Base-by-base conservation (phyloP, 2,113 vertebrate species). In the Perccottus glenii region DNA sequence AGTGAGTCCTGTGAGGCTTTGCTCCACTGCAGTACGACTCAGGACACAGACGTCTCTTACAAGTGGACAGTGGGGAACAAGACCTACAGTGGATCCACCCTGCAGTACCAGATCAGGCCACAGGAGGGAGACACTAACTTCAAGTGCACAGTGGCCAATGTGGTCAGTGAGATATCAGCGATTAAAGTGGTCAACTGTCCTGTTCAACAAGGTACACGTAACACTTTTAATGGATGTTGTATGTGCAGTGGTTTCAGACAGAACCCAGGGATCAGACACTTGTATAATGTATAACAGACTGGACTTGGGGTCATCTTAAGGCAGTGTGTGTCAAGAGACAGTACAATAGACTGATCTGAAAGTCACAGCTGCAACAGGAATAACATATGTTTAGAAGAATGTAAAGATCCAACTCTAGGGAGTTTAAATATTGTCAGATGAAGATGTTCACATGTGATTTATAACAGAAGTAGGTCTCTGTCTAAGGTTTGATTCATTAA, bases 81-180 rank as follows among this genome's bases (percentile, higher is more conserved):
- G 42, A 82, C 7, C 5, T 4, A 0, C 0, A 35, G 0, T 1
- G 85, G 78, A 46, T 0, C 59, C 55, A 33, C 5, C 0, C 52
- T 82, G 52, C 36, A 52, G 0, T 43, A 83, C 60, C n/a, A 0
- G 14, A 9, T 83, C 10, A 3, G 0, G 2, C 33, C 5, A 43
- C 5, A 65, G 53, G 81, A 83, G 2, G 81, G 27, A 36, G 51
- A 36, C 0, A 48, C 38, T 0, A 46, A 0, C 2, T 4, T 90
- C 55, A 85, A 4, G 42, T 91, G 91, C 36, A 85, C 11, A 0
- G 12, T 58, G n/a, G 56, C 14, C 19, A 87, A 82, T 15, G 0
- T 0, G 2, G 0, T 75, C 75, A 78, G 64, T 7, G 0, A n/a
- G 0, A 33, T 4, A 0, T 53, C 69, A 0, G 14, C 7, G 0